phyloP scores from a whole-genome alignment of 2,888 invertebrate species.

The Schrankia costaestrigalis region DNA sequence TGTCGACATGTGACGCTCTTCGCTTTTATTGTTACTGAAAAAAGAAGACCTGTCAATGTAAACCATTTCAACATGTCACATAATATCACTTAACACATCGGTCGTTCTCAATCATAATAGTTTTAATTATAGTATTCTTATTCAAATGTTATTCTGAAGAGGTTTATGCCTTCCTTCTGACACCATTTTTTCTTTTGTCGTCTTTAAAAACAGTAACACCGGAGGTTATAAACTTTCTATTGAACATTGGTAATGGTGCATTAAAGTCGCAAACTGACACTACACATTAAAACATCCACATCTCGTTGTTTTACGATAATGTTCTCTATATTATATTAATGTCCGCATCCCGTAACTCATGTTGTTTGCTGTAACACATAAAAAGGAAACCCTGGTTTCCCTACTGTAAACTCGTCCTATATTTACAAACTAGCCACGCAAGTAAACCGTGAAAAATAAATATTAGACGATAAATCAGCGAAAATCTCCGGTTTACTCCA shows the following conservation, averaged over 20 bases:
- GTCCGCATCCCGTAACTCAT: slow-evolving; percentile 26
- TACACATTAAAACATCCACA: slow-evolving; percentile 36
- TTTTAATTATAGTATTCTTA: slow-evolving; percentile 22
- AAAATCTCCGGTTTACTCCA: slow-evolving; percentile 68
- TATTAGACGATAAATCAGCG: slow-evolving; percentile 72
- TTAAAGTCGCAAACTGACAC: slow-evolving; percentile 50
- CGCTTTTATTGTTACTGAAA: slow-evolving; percentile 21
- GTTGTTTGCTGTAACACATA: slow-evolving; percentile 37
- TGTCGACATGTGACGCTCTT: slow-evolving; percentile 40
- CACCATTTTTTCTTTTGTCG: slow-evolving; percentile 41
- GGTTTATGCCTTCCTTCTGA: slow-evolving; percentile 49
- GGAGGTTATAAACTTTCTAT: slow-evolving; percentile 68
- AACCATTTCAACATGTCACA: slow-evolving; percentile 21
- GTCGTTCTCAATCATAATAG: slow-evolving; percentile 11
- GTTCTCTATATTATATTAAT: slow-evolving; percentile 31
- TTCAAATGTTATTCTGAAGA: slow-evolving; percentile 21
- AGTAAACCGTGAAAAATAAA: slow-evolving; percentile 75
- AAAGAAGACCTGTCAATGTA: slow-evolving; percentile 19
- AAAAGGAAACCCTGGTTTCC: slow-evolving; percentile 47
- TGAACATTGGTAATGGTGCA: slow-evolving; percentile 47
- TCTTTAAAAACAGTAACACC: slow-evolving; percentile 44
- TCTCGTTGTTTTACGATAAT: slow-evolving; percentile 40
- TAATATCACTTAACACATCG: slow-evolving; percentile 11
- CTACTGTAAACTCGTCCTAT: slow-evolving; percentile 52
- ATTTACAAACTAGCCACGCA: slow-evolving; percentile 52